phyloP scores from a whole-genome alignment of 2,797 vertebrate genomes.

The Lutjanus campechanus region DNA sequence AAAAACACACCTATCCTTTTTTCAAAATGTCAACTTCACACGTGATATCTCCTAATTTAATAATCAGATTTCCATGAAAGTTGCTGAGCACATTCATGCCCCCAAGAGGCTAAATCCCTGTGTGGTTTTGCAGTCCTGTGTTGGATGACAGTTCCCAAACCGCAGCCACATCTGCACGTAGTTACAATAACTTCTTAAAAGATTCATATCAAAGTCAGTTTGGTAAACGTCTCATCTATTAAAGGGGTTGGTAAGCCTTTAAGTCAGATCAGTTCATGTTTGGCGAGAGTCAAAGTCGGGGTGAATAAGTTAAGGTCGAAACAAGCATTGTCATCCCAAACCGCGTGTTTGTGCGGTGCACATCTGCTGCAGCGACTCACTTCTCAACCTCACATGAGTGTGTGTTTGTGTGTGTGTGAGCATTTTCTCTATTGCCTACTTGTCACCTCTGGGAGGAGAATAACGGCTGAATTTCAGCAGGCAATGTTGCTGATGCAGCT shows the following conservation, averaged over 20 bases:
- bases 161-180: constrained; percentile 3
- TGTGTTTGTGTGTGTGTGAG: constrained; percentile 7
- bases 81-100: background rate
- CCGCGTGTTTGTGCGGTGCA: background rate
- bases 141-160: background rate
- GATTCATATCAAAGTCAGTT: constrained; percentile 1
- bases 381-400: background rate
- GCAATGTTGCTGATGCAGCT: constrained; percentile 76
- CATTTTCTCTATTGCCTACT: constrained; percentile 41
- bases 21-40: no score
- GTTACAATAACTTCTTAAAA: background rate
- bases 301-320: background rate
- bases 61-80: constrained; percentile 17
- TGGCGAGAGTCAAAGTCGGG: background rate
- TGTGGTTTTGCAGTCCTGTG: background rate
- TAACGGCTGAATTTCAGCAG: constrained; percentile 51
- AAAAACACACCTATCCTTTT: no score
- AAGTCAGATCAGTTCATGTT: background rate
- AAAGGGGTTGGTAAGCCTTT: background rate
- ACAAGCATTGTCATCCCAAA: background rate
- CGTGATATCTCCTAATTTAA: background rate
- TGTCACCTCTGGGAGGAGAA: constrained; percentile 49
- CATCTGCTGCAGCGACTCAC: background rate
- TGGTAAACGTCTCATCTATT: background rate
- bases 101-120: background rate